Base-by-base conservation (phyloP, 2,888 invertebrate genomes). In the Hyposoter didymator region DNA sequence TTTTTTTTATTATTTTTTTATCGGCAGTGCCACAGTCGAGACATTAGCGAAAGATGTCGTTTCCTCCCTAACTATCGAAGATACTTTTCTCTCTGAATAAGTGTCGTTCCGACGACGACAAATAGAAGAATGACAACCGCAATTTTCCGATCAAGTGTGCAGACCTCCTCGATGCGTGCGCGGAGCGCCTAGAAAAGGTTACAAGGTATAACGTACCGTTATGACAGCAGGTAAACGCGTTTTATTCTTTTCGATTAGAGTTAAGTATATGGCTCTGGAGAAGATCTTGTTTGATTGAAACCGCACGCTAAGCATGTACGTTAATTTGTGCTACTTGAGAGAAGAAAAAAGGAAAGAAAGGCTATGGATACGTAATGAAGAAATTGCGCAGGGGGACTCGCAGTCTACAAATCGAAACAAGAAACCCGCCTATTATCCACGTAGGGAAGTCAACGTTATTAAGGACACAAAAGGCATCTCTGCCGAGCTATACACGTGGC, bases 181-280 rank as follows among this genome's bases (percentile, higher is more conserved):
- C 14, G 28, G 28, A 59, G 14, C 59, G 59, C 14, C 59, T 28
- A 28, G 55, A 52, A 70, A 73, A 72, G 73, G 43, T 80, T 64
- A 66, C 17, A 43, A 62, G 22, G 35, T 67, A 74, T 43, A 62
- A 70, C 62, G 28, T 47, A 35, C 47, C 62, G 59, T 62, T 62
- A 62, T 45, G 45, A 69, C 73, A 73, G 73, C 73, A 73, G 66
- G 81, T 82, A 67, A 73, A 80, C 43, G 45, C 66, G 43, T 47
- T 79, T 84, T 75, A 79, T 79, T 69, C 79, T 84, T 79, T 84
- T 74, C 79, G 74, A 84, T 84, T 84, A 79, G 74, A 69, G 67
- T 17, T 69, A 83, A 78, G 73, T 78, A 67, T 45, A 17, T 17
- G 12, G n/a, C 32, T 28, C 45, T 49, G 5, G 45, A 28, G 8